Percentiles rank a stretch among this genome's conserved stretches.
These are phyloP conservation scores for Percina caprodes DNA, from an alignment of 2,113 vertebrate genomes.

Conservation along the genomic window DNA sequence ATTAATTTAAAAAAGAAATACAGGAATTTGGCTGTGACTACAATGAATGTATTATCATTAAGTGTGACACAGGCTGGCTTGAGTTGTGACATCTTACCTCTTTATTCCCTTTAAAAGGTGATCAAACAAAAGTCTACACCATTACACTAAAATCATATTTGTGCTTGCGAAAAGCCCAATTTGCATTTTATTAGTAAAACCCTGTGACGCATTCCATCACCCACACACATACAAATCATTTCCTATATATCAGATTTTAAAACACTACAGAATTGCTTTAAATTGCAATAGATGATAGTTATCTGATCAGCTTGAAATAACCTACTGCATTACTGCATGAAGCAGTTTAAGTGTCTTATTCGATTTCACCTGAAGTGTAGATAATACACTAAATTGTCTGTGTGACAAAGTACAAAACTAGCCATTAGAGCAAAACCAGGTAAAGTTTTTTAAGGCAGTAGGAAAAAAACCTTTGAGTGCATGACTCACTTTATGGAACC, in stretches of 20 bases:
- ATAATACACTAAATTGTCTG: background rate
- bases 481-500: background rate
- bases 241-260: background rate
- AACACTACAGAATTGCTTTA: background rate
- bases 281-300: constrained; percentile 7
- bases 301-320: constrained; percentile 2
- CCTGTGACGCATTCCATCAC: constrained; percentile 5
- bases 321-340: background rate
- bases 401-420: background rate
- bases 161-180: background rate
- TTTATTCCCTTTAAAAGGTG: background rate
- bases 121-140: constrained; percentile 1
- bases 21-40: background rate
- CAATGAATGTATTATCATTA: background rate
- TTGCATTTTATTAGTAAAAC: constrained; percentile 6
- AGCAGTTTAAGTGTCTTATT: background rate
- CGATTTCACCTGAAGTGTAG: background rate
- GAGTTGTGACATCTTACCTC: background rate
- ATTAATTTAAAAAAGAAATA: background rate
- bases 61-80: background rate
- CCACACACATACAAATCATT: background rate
- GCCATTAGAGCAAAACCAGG: background rate
- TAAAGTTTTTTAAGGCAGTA: background rate
- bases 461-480: background rate
- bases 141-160: background rate